These are phyloP conservation scores for Netelia fuscicornis DNA, from an alignment of 2,888 invertebrate species.

Conservation along the genomic window DNA sequence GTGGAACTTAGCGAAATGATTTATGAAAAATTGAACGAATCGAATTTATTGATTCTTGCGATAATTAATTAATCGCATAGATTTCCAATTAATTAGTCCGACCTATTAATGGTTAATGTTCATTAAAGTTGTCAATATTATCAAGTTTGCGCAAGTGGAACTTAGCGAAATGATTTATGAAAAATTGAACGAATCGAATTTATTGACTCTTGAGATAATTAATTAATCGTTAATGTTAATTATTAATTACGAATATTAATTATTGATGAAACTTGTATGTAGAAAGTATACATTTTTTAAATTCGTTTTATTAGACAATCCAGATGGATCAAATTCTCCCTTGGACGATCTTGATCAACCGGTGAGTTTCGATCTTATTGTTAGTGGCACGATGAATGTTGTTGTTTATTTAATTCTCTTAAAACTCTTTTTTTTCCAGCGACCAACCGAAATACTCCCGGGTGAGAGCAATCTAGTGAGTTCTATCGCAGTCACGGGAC, in stretches of 20 bases:
- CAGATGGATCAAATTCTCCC: conserved; percentile 1
- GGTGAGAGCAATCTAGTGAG: conserved; percentile 78
- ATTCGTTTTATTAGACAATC: conserved; percentile 12
- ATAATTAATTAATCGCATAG: not conserved
- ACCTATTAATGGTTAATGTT: not conserved
- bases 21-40: not conserved
- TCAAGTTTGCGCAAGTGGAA: conserved; percentile 75
- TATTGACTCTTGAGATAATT: not conserved
- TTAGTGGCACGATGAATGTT: not conserved
- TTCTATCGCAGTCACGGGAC: conserved; percentile 81
- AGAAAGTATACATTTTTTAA: not conserved
- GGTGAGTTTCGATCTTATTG: conserved; percentile 39
- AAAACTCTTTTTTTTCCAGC: conserved; percentile 63
- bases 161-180: not conserved
- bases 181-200: not conserved
- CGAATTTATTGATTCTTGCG: not conserved
- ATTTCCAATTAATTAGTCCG: not conserved
- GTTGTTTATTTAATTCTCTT: not conserved
- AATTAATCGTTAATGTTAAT: not conserved
- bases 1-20: conserved; percentile 69
- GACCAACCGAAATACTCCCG: conserved; percentile 75
- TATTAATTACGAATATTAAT: not conserved
- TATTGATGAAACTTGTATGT: not conserved
- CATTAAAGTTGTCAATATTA: no score
- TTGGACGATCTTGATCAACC: conserved; percentile 40